Base-by-base conservation (phyloP, 2,113 vertebrate species). In the Scomber japonicus region DNA sequence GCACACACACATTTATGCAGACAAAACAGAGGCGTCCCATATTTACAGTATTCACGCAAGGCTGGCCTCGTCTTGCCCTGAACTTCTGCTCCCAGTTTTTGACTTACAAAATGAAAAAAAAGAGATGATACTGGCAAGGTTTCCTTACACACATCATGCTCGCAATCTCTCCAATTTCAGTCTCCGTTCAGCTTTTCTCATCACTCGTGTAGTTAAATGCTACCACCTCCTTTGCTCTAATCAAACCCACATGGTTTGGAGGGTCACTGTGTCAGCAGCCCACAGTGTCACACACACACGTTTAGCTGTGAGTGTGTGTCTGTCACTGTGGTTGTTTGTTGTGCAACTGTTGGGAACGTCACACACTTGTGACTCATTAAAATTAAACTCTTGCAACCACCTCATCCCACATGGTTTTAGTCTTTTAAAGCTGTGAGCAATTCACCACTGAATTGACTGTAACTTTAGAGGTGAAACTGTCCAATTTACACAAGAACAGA, bases 231-330 rank as follows among this genome's bases (percentile, higher is more conserved):
- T 55, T 50, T 14, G 10, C 56, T 50, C 72, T 94, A 93, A 94
- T 92, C 79, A 87, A 82, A 87, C 78, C 79, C 93, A 93, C 82
- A 88, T 93, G 93, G 69, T 74, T 66, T 61, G 55, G 74, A 60
- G 30, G 74, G 67, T 77, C 63, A 61, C 82, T 44, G 21, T 79
- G 86, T 85, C 91, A 90, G 63, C 21, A 81, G 71, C 71, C 49
- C 63, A 5, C 48, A 67, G 53, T 11, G 61, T 60, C 35, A 9
- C 48, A 56, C 59, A 55, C 73, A 71, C 40, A 83, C 64, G 54
- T 74, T 57, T 71, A 35, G 65, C 83, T 70, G 73, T 19, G 53
- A 78, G 61, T n/a, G 71, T n/a, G 45, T 35, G 78, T 35, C 35
- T 2, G 16, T 44, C 67, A 31, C 60, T 6, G n/a, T 11, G 65